Percentiles rank a stretch among this genome's conserved stretches.
Conservation (phyloP, 2,888 invertebrate genomes). For the Abscondita cerata region DNA sequence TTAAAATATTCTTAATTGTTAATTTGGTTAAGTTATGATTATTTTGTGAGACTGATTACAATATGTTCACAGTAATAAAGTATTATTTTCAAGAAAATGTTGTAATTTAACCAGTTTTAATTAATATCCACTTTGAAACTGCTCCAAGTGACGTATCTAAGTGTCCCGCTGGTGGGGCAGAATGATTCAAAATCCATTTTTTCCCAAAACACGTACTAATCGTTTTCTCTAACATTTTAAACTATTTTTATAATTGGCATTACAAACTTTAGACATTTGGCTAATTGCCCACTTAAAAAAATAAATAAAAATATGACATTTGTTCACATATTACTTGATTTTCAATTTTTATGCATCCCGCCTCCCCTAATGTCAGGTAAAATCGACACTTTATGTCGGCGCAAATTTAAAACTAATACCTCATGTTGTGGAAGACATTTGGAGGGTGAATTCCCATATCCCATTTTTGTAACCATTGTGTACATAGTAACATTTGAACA, state of each 20-base stretch:
- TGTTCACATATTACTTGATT: neutral
- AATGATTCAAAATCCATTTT: neutral
- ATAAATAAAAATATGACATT: neutral
- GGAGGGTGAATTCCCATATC: no score
- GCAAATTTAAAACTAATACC: no score
- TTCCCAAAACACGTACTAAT: neutral
- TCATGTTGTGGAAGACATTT: no score
- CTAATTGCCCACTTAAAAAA: neutral
- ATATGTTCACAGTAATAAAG: neutral
- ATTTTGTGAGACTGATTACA: neutral
- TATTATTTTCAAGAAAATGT: neutral
- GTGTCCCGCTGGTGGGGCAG: neutral
- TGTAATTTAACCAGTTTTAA: neutral
- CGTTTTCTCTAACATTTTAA: neutral
- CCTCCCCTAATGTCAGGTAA: neutral
- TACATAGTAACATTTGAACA: no score
- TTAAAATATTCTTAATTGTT: neutral
- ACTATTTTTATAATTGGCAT: neutral
- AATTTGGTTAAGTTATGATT: neutral
- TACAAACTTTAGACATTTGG: neutral
- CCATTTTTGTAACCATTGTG: no score
- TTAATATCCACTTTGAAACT: neutral
- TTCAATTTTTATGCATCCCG: neutral
- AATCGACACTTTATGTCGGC: no score
- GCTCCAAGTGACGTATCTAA: neutral